A percentile compares a stretch with the other conserved stretches of the same genome.
These are phyloP conservation scores for Cotesia glomerata DNA, from an alignment of 1,140 invertebrate genomes.

Conservation along the genomic window DNA sequence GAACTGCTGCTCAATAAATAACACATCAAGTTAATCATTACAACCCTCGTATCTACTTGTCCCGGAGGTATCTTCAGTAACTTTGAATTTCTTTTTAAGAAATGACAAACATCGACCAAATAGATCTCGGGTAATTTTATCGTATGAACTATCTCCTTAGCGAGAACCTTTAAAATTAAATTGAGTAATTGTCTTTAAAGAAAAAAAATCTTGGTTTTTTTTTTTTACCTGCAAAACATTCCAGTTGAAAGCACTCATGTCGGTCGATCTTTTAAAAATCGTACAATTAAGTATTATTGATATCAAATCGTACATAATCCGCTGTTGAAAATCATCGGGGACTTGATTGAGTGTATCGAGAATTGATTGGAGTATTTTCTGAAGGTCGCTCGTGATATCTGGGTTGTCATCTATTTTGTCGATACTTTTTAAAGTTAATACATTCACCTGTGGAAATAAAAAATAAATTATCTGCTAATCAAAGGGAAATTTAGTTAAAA, in stretches of 20 bases:
- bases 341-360: neutral
- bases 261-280: neutral
- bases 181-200: neutral
- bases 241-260: neutral
- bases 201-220: neutral
- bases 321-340: neutral
- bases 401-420: neutral
- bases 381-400: neutral
- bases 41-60: neutral
- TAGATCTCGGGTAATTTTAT: neutral
- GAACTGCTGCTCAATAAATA: slow-evolving; percentile 1
- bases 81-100: neutral
- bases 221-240: neutral
- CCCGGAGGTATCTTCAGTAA: neutral
- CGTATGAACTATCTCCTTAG: neutral
- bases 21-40: neutral
- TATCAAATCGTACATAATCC: neutral
- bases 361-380: neutral
- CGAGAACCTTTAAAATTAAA: neutral
- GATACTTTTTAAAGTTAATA: neutral
- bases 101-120: slow-evolving; percentile 5
- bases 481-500: neutral
- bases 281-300: neutral
- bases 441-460: neutral
- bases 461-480: neutral